Evolutionary conservation across 2,888 invertebrate genomes (phyloP), one percentile per base, ranked within the genome.

Genomic region (Dynastes hyllus): DNA sequence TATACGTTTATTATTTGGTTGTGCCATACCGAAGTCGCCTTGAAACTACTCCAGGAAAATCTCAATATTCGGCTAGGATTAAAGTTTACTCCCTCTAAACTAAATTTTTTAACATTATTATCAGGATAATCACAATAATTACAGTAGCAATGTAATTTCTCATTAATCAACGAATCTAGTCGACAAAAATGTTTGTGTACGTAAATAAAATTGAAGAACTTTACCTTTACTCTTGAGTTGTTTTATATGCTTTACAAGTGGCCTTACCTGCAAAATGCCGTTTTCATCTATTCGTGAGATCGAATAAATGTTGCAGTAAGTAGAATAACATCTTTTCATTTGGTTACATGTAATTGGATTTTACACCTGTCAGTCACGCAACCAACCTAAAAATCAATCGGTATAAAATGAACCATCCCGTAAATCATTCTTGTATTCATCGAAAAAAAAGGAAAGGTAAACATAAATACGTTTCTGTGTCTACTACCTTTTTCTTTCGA

Each of bases 291-390:
- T 58, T 58, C 16, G 55, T 58, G 22, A 27, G 6, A 58, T 58
- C 55, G 16, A 22, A 58, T 55, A 55, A 55, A 55, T 55, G 55
- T 55, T 55, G n/a, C 16, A 55, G 50, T 51, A 71, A 71, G 71
- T 55, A 51, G 32, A 3, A 6, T 37, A 37, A 37, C 32, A 71
- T 37, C 50, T 53, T 55, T 22, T 22, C 22, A 1, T 37, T n/a
- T 32, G 2, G 45, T 11, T 11, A 73, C 16, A 11, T 16, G 51
- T 58, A 73, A 73, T 73, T 40, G 73, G 55, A 73, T 73, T 73
- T 58, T 73, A 55, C 58, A 73, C 73, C 73, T 73, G 73, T 58
- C 73, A 73, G 73, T 73, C 58, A 73, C 58, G 37, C 40, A 58
- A 58, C 22, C 29, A 69, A 22, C 40, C 51, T 29, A 51, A 58